Conservation (phyloP, 2,888 invertebrate species). For the Adineta ricciae region DNA sequence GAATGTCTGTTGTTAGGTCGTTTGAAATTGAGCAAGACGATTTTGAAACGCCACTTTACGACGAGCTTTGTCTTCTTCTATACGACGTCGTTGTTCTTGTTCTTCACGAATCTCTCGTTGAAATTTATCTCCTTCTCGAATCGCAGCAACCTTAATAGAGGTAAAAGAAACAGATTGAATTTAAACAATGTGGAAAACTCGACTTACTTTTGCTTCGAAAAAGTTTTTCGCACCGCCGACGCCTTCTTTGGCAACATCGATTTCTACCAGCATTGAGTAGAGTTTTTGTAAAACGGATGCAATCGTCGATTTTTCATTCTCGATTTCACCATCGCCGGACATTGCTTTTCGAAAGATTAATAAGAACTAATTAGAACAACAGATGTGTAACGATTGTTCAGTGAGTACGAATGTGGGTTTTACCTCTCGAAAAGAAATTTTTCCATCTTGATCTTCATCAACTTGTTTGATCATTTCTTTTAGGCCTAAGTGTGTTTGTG, state of each 20-base stretch:
- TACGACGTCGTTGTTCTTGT: constrained; percentile 33
- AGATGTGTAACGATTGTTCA: background rate
- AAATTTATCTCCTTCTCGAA: constrained; percentile 21
- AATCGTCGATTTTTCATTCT: constrained; percentile 54
- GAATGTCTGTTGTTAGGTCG: background rate
- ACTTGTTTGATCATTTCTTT: constrained; percentile 49
- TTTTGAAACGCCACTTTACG: constrained; percentile 13
- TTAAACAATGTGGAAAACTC: too few species aligned
- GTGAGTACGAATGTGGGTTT: constrained; percentile 32
- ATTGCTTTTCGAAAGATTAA: constrained; percentile 70
- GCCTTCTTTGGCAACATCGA: constrained; percentile 83
- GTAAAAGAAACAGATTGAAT: too few species aligned
- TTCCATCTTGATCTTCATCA: constrained; percentile 53
- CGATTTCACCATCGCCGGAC: constrained; percentile 61
- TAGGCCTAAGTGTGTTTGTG: constrained; percentile 74
- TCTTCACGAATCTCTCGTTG: constrained; percentile 33
- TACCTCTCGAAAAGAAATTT: constrained; percentile 78
- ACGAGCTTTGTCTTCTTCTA: constrained; percentile 26
- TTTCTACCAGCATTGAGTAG: constrained; percentile 70
- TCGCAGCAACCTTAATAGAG: background rate
- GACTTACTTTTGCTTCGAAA: constrained; percentile 81
- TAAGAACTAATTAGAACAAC: constrained; percentile 51
- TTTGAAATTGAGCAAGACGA: constrained; percentile 4
- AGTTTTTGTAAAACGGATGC: constrained; percentile 70
- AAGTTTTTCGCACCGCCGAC: constrained; percentile 87